Evolutionary conservation across 2,797 vertebrate species (phyloP).

Genomic region (Smutsia gigantea): DNA sequence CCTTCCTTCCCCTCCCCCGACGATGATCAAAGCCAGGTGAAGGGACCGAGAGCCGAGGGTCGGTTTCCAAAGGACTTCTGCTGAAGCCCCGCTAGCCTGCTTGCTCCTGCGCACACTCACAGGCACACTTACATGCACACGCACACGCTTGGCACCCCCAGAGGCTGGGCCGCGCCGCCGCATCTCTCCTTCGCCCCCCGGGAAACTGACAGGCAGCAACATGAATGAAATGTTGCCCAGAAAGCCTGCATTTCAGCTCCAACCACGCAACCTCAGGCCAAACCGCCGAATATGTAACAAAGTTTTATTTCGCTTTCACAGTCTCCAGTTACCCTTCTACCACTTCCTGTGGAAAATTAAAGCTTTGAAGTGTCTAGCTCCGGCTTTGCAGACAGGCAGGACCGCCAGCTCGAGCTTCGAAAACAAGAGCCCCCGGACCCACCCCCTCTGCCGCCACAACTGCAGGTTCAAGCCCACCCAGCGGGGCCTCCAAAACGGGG

Average conservation of each 20-base stretch:
- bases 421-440: conserved; percentile 31
- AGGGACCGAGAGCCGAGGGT: background rate
- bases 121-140: background rate
- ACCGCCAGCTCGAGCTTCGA: background rate
- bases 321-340: conserved; percentile 83
- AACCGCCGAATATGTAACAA: conserved; percentile 85
- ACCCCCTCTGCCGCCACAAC: background rate
- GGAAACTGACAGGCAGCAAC: conserved; percentile 84
- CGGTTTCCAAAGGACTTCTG: background rate
- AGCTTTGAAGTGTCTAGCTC: conserved; percentile 73
- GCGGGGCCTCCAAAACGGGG: background rate
- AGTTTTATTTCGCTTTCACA: conserved; percentile 85
- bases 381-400: conserved; percentile 29
- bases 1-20: conserved; percentile 19
- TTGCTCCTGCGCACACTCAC: conserved; percentile 11
- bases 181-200: conserved; percentile 70
- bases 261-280: conserved; percentile 83
- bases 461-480: conserved; percentile 37
- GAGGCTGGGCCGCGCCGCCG: conserved; percentile 62
- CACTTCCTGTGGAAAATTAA: conserved; percentile 86
- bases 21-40: conserved; percentile 45
- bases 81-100: background rate
- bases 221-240: conserved; percentile 86
- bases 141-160: conserved; percentile 48
- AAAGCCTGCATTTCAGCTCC: conserved; percentile 84